Conservation (phyloP, 2,888 invertebrate genomes). For the Gerris lacustris region DNA sequence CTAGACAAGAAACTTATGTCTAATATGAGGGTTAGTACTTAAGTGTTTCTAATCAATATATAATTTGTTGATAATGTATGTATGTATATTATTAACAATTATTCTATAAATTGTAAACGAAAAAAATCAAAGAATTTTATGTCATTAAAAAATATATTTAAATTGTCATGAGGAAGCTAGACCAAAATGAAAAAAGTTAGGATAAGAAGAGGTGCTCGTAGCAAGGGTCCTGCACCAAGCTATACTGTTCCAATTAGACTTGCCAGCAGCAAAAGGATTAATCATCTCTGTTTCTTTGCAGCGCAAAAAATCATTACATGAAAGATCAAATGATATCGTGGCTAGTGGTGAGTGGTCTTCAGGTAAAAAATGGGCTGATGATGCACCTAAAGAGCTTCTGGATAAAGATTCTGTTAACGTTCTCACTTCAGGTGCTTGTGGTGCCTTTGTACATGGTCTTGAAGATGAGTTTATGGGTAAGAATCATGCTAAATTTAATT, state of each 20-base stretch:
- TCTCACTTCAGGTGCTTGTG: conserved; percentile 89
- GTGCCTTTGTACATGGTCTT: conserved; percentile 93
- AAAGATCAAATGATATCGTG: conserved; percentile 68
- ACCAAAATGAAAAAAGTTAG: no score
- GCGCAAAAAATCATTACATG: conserved; percentile 72
- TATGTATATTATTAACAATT: conserved; percentile 7
- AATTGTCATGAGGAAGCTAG: no score
- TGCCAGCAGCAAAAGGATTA: neutral
- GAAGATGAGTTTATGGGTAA: conserved; percentile 89
- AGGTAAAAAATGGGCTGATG: conserved; percentile 79
- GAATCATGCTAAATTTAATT: neutral
- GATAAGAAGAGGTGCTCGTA: no score
- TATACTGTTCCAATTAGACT: no score
- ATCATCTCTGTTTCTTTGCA: conserved; percentile 35
- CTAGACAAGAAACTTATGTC: conserved; percentile 96
- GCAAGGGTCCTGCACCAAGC: no score
- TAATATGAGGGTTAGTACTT: conserved; percentile 62
- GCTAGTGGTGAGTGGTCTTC: conserved; percentile 83
- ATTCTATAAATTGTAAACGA: neutral
- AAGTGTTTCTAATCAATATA: neutral
- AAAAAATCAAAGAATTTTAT: conserved; percentile 7
- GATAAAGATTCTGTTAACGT: conserved; percentile 64
- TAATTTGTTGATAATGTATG: neutral
- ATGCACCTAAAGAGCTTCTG: conserved; percentile 60
- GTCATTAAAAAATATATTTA: no score